Evolutionary conservation across 2,113 vertebrate genomes (phyloP).

Genomic region (Triplophysa dalaica): DNA sequence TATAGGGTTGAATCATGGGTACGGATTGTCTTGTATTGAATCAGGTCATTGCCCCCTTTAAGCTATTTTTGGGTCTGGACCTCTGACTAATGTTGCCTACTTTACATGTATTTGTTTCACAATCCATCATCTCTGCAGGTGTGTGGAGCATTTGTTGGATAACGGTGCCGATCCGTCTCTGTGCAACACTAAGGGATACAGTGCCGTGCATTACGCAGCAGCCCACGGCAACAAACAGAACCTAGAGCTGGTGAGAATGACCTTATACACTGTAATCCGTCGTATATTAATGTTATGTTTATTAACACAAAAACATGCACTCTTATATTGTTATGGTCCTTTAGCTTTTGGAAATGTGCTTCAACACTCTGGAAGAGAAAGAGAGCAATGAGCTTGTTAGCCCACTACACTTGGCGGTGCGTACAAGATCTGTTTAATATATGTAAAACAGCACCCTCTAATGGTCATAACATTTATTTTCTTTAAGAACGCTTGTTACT

Average conservation of each 20-base stretch:
- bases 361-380: slow-evolving; percentile 91
- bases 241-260: slow-evolving; percentile 86
- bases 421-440: slow-evolving; percentile 46
- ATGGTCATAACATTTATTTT: too few relatives aligned
- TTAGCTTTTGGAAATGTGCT: slow-evolving; percentile 96
- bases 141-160: slow-evolving; percentile 92
- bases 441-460: too few relatives aligned
- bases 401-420: slow-evolving; percentile 95
- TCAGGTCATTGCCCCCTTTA: not conserved
- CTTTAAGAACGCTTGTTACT: too few relatives aligned
- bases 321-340: not conserved
- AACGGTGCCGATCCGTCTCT: slow-evolving; percentile 91
- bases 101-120: not conserved
- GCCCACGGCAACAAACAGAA: slow-evolving; percentile 94
- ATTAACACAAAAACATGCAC: too few relatives aligned
- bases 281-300: not conserved
- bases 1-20: not conserved
- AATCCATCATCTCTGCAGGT: slow-evolving; percentile 68
- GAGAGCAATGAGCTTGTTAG: slow-evolving; percentile 92
- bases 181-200: slow-evolving; percentile 92
- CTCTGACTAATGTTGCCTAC: not conserved
- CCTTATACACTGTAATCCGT: not conserved
- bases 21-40: too few relatives aligned
- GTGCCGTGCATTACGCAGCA: slow-evolving; percentile 93
- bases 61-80: not conserved